Percentiles rank a stretch among this genome's conserved stretches.
Conservation (phyloP, 1,140 invertebrate genomes). For the Nasonia giraulti region DNA sequence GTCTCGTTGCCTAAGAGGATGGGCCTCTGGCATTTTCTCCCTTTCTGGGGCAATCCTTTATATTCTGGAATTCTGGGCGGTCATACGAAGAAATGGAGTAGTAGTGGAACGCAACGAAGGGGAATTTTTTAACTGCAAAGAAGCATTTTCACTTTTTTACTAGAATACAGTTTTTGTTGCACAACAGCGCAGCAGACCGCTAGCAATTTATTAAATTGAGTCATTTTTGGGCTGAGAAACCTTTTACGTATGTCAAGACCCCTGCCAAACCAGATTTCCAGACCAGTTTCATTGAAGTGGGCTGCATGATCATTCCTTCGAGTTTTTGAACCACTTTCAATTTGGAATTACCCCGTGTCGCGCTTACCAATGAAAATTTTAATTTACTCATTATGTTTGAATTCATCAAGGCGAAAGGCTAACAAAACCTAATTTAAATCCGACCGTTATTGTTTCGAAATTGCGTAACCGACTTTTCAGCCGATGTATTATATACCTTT, state of each 20-base stretch:
- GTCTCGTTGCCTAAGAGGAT: not conserved
- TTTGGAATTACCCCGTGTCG: not conserved
- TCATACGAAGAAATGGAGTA: no score
- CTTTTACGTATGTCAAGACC: not conserved
- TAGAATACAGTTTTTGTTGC: not conserved
- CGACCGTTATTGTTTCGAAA: no score
- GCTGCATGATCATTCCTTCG: not conserved
- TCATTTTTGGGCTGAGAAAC: constrained; percentile 5
- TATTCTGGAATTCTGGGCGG: not conserved
- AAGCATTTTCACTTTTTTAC: no score
- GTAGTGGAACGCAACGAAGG: no score
- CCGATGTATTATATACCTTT: not conserved
- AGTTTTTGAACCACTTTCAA: not conserved
- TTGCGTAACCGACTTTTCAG: no score
- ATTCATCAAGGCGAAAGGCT: no score
- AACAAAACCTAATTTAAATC: no score
- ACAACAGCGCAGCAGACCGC: not conserved
- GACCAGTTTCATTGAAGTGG: constrained; percentile 19
- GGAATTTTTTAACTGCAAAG: no score
- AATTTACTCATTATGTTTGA: no score
- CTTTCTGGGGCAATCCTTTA: not conserved
- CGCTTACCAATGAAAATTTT: no score
- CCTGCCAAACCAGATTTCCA: not conserved
- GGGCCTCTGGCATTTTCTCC: constrained; percentile 3
- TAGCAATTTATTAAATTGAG: constrained; percentile 8